phyloP scores from a whole-genome alignment of 1,140 invertebrate species.

The Panagrolaimus sp. region DNA sequence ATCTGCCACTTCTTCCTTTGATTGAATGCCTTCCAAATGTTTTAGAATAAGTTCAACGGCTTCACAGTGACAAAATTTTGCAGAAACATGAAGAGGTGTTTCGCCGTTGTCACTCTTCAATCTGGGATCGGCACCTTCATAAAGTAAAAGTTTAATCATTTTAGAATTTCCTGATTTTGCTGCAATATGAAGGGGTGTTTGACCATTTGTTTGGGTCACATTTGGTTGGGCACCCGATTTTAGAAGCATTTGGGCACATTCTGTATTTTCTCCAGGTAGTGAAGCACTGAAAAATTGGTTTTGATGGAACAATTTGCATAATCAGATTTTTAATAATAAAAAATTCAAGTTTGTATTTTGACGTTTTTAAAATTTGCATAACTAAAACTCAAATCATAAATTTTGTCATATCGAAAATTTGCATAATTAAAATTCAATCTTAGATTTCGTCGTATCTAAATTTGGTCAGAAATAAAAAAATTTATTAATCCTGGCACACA shows the following conservation, averaged over 20 bases:
- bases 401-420: no score
- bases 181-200: constrained; percentile 63
- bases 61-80: constrained; percentile 63
- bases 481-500: no score
- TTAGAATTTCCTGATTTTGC: constrained; percentile 61
- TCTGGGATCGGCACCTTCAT: constrained; percentile 62
- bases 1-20: constrained; percentile 38
- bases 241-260: constrained; percentile 90
- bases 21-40: constrained; percentile 38
- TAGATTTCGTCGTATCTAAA: no score
- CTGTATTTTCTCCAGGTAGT: constrained; percentile 73
- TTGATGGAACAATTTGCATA: constrained; percentile 68
- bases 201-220: constrained; percentile 64
- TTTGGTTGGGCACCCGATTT: constrained; percentile 95
- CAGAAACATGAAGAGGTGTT: constrained; percentile 64
- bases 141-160: constrained; percentile 61
- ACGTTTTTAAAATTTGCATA: no score
- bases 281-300: constrained; percentile 66
- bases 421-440: no score
- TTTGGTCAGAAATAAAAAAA: no score
- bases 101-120: constrained; percentile 68
- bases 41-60: constrained; percentile 61
- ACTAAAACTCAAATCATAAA: no score
- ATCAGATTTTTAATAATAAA: constrained; percentile 73
- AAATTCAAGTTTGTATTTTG: not conserved